Base-by-base conservation (phyloP, 2,113 vertebrate genomes). In the Pseudonaja textilis region DNA sequence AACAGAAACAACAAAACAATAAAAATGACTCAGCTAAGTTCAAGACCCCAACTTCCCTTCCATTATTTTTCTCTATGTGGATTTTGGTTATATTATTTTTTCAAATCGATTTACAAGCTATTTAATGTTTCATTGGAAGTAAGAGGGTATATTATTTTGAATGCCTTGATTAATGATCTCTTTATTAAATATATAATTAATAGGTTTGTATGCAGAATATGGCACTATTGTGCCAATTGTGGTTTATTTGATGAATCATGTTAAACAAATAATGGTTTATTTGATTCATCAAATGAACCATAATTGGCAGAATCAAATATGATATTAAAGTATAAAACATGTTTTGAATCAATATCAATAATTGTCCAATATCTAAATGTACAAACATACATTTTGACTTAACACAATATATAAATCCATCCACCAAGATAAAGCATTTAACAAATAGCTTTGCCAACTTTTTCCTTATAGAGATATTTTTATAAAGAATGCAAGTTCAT, bases 51-150 rank as follows among this genome's bases (percentile, higher is more conserved):
- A 12, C 11, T 4, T 64, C n/a, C 14, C 2, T 26, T 34, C 11
- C 39, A 52, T 91, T 85, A 34, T 47, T 45, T 91, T 47, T 47
- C 25, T 91, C 42, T 57, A 14, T 25, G 4, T 34, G 20, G 4
- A 25, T 64, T n/a, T 14, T 57, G 8, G 1, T 59, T 85, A 59
- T 47, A 89, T 89, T 61, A 54, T 85, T 42, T 90, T 90, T 47
- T 50, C 4, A 90, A 85, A 54, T 8, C 14, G 86, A 22, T 8
- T 50, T 20, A 39, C 20, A 25, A 59, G 42, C 55, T 90, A 55
- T 52, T 89, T 85, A 57, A 57, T 14, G 56, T 93, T 94, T 91
- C 92, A 22, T 42, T 91, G 29, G 9, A 59, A n/a, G 8, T 29
- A 89, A 50, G 42, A 42, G 47, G 54, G 89, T 39, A n/a, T n/a